Evolutionary conservation across 2,797 vertebrate genomes (phyloP).

Genomic region (Anguilla megastoma): DNA sequence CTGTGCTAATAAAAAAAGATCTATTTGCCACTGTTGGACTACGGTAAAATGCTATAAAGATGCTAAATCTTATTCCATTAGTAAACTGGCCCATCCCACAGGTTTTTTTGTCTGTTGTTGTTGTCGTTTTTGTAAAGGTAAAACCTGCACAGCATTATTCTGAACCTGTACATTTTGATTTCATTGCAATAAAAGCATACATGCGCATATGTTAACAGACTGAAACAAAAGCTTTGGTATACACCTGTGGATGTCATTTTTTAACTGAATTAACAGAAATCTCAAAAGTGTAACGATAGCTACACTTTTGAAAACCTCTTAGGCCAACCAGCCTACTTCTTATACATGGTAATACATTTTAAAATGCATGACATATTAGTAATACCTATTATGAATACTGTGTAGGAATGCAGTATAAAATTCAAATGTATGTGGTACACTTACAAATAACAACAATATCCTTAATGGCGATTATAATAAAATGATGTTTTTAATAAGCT

Average conservation of each 20-base stretch:
- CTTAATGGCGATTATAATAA: constrained; percentile 64
- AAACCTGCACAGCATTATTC: neutral
- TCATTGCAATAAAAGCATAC: neutral
- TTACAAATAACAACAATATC: constrained; percentile 51
- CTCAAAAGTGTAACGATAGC: constrained; percentile 1
- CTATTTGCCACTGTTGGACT: neutral
- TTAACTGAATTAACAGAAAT: neutral
- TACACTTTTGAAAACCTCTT: constrained; percentile 43
- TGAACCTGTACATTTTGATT: neutral
- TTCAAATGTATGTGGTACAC: constrained; percentile 58
- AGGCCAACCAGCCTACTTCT: constrained; percentile 50
- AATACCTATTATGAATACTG: constrained; percentile 5
- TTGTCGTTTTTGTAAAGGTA: neutral
- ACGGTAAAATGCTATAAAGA: neutral
- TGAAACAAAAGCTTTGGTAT: neutral
- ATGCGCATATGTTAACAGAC: neutral
- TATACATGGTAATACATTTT: constrained; percentile 22
- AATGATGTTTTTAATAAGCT: constrained; percentile 57
- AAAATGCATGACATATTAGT: neutral
- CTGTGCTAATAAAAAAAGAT: neutral
- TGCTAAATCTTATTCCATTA: neutral
- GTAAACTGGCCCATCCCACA: neutral
- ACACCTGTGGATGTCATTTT: constrained; percentile 6
- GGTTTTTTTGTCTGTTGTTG: neutral
- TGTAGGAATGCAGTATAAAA: constrained; percentile 53